Evolutionary conservation across 2,888 invertebrate genomes (phyloP), one percentile per base, ranked within the genome.

Genomic region (Pelosia muscerda): DNA sequence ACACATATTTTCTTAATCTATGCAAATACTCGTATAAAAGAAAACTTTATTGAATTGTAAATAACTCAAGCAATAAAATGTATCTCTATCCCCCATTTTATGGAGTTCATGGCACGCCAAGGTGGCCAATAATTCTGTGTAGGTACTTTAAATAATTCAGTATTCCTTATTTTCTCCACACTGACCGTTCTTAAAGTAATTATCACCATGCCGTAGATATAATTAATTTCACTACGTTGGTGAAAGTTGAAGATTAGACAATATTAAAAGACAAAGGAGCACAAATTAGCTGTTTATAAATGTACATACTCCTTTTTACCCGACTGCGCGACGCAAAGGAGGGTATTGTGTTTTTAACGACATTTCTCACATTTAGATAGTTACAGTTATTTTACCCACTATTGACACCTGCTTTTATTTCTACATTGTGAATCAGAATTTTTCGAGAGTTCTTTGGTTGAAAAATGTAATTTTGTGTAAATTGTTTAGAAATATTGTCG

Each of bases 361-460:
- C 49, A 49, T n/a, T 49, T 49, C 49, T 49, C 49, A 49, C 49
- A 49, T 49, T 38, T 42, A 42, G 42, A 42, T 6, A 42, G 42
- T 15, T 13, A 6, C 42, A 42, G 42, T 42, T 42, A 42, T 0
- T 19, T 19, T 42, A 42, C 19, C 42, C 6, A 42, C 42, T 42
- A 42, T 19, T 42, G 15, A 42, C 42, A 42, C 42, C 38, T 19
- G 19, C 19, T 42, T 49, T 49, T 49, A 49, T n/a, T 49, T 49
- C 19, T n/a, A 19, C 49, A 49, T 49, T 19, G 42, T 42, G 5
- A 42, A 42, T 42, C 19, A 42, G 2, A 19, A 38, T 19, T 49
- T 49, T 49, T n/a, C n/a, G 49, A 49, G n/a, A 49, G 49, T 49
- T 49, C n/a, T 49, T n/a, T n/a, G 8, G 49, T 49, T 49, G n/a